A percentile compares a stretch with the other conserved stretches of the same genome.
Conservation (phyloP, 2,797 vertebrate species). For the Acrossocheilus wenchowensis region DNA sequence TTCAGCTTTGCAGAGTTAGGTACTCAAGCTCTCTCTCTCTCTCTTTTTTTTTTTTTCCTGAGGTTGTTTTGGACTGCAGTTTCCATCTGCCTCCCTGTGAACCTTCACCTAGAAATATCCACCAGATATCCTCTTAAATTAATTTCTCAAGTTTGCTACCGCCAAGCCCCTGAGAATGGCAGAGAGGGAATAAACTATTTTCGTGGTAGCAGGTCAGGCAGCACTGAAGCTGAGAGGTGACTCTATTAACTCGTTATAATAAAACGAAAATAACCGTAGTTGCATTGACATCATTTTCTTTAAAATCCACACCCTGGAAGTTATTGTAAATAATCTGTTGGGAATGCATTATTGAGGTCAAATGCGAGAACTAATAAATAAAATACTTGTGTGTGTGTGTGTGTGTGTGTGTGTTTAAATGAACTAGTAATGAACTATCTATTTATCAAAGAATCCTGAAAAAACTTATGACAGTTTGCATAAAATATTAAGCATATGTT, state of each 20-base stretch:
- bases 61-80: neutral
- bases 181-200: neutral
- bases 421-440: neutral
- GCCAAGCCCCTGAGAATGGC: neutral
- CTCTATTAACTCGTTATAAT: neutral
- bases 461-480: neutral
- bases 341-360: neutral
- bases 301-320: neutral
- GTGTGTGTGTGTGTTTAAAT: too few relatives aligned
- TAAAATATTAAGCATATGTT: neutral
- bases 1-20: neutral
- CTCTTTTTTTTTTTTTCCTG: conserved; percentile 3
- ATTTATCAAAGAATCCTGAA: neutral
- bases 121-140: conserved; percentile 29
- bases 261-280: neutral
- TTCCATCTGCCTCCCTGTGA: conserved; percentile 25
- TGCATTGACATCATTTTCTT: neutral
- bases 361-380: neutral
- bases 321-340: neutral
- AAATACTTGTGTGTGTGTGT: neutral
- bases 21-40: conserved; percentile 2
- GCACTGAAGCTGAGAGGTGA: neutral
- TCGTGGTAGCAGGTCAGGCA: neutral
- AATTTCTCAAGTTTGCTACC: conserved; percentile 7
- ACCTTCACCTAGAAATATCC: conserved; percentile 48